These are phyloP conservation scores for Lordiphosa collinella DNA, from an alignment of 1,140 invertebrate genomes.

Conservation along the genomic window DNA sequence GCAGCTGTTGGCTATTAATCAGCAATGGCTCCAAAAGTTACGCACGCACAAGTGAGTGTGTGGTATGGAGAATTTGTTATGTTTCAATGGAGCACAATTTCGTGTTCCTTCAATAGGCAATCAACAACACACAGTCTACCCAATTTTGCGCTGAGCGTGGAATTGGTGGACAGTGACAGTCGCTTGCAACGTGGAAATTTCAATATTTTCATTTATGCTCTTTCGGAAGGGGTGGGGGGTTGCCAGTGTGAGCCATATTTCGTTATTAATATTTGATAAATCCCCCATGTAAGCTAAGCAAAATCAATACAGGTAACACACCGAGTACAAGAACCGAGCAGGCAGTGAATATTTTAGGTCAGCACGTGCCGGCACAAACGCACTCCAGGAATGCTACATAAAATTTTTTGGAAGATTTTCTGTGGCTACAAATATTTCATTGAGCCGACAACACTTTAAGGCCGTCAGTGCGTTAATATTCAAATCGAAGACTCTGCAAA, in stretches of 20 bases:
- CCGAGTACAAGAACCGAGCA: not conserved
- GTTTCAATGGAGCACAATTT: slow-evolving; percentile 29
- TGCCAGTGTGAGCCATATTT: slow-evolving; percentile 52
- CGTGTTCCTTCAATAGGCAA: slow-evolving; percentile 41
- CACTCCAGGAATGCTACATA: not conserved
- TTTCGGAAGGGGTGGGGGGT: slow-evolving; percentile 6
- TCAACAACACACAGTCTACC: slow-evolving; percentile 19
- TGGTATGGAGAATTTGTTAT: slow-evolving; percentile 4
- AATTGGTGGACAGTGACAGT: slow-evolving; percentile 20
- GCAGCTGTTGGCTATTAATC: slow-evolving; percentile 7
- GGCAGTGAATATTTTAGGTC: slow-evolving; percentile 33
- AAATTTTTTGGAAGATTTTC: not conserved
- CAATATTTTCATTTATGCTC: slow-evolving; percentile 43
- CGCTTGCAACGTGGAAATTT: slow-evolving; percentile 29
- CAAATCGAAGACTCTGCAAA: slow-evolving; percentile 50
- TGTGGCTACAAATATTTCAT: slow-evolving; percentile 25
- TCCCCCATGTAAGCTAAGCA: slow-evolving; percentile 68
- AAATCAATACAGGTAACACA: slow-evolving; percentile 65
- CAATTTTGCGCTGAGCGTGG: slow-evolving; percentile 3
- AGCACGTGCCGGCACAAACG: slow-evolving; percentile 10
- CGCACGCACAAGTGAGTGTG: no score
- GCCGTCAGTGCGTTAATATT: slow-evolving; percentile 58
- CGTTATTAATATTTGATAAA: slow-evolving; percentile 70
- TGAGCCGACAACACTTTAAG: slow-evolving; percentile 28
- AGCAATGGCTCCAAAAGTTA: slow-evolving; percentile 10